Evolutionary conservation across 2,888 invertebrate genomes (phyloP), one percentile per base, ranked within the genome.

Genomic region (Philhelius pedissequus): DNA sequence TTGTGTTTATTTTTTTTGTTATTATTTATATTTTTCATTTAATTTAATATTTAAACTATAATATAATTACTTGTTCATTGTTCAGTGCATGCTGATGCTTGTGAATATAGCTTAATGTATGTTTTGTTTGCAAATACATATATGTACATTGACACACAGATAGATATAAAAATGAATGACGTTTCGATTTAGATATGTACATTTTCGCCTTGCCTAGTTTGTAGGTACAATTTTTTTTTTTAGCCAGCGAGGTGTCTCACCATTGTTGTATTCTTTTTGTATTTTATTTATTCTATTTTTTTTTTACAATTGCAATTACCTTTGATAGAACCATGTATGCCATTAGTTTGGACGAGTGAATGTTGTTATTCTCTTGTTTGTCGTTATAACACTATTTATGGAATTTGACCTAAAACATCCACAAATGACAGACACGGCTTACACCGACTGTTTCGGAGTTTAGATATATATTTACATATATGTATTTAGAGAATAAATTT

Each of bases 321-420:
- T 66, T 70, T 43, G 48, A 27, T 56, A 74, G 66, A 74, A 69
- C 40, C 30, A 83, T 83, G 74, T 83, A 58, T 83, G 79, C 83
- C 83, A 83, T 50, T 52, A 50, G 64, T 45, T 58, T 56, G 68
- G 77, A 52, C 69, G 64, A 75, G 74, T 58, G 74, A 83, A 50
- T 78, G 78, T 69, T 69, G 83, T 62, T 69, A 74, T 83, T 78
- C 70, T 69, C 74, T 54, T 73, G 69, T 77, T 82, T 73, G 77
- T 71, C 82, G 68, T 82, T 69, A 73, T 73, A 64, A 69, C 50
- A 56, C 83, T 74, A 43, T 79, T 79, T 83, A 83, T 56, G 74
- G 78, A 78, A 83, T 78, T 69, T 83, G 83, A 83, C 83, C 83
- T 78, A 78, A 83, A 83, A 83, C 40, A 69, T 83, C 69, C 27